These are phyloP conservation scores for Acanthococcus lagerstroemiae DNA, from an alignment of 2,888 invertebrate species.

Conservation along the genomic window DNA sequence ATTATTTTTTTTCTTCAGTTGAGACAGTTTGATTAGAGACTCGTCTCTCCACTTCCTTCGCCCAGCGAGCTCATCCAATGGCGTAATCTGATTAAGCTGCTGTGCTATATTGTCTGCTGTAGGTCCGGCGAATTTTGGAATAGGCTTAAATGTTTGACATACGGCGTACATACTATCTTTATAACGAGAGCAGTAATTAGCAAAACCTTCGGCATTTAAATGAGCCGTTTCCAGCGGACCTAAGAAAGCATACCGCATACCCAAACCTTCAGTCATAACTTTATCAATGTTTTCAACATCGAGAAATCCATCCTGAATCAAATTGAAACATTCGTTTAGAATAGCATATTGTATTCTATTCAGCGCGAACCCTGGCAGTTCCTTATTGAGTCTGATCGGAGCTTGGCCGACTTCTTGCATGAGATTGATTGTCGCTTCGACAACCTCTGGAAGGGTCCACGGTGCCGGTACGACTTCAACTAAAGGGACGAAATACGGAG, in stretches of 20 bases:
- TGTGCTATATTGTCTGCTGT: slow-evolving; percentile 56
- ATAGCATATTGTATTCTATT: slow-evolving; percentile 95
- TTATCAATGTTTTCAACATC: slow-evolving; percentile 80
- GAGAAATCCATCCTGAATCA: slow-evolving; percentile 74
- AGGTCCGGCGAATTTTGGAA: slow-evolving; percentile 61
- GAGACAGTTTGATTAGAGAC: slow-evolving; percentile 66
- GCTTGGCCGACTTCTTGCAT: slow-evolving; percentile 86
- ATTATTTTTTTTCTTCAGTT: slow-evolving; percentile 66
- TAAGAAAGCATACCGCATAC: slow-evolving; percentile 89
- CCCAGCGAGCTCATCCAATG: slow-evolving; percentile 60
- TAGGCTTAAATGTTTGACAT: slow-evolving; percentile 63
- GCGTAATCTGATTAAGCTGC: slow-evolving; percentile 62
- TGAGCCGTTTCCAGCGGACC: slow-evolving; percentile 90
- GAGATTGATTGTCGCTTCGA: slow-evolving; percentile 58
- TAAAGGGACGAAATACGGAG: slow-evolving; percentile 89
- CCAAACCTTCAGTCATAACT: slow-evolving; percentile 88
- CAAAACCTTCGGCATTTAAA: slow-evolving; percentile 77
- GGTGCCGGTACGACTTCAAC: slow-evolving; percentile 91
- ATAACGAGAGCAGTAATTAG: slow-evolving; percentile 53
- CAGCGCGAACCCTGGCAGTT: slow-evolving; percentile 84
- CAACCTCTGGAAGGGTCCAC: slow-evolving; percentile 74
- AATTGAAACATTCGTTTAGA: slow-evolving; percentile 81
- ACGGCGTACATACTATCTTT: slow-evolving; percentile 51
- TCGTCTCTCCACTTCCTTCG: slow-evolving; percentile 73
- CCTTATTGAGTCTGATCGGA: slow-evolving; percentile 73